Percentiles rank a stretch among this genome's conserved stretches.
Evolutionary conservation across 2,888 invertebrate genomes (phyloP).

Genomic region (Candidula unifasciata): DNA sequence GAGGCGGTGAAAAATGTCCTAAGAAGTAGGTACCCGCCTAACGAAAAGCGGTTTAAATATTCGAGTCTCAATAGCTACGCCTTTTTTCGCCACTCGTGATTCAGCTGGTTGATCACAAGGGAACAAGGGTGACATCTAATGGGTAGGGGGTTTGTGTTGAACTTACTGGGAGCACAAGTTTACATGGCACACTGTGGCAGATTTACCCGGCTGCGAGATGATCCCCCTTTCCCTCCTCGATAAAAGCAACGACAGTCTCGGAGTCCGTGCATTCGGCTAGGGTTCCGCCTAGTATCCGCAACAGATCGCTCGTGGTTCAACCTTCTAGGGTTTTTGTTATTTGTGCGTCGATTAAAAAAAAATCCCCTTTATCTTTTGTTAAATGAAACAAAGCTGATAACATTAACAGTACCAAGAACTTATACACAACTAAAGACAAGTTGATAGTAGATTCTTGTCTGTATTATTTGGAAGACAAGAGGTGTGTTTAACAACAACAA

Average conservation of each 20-base stretch:
- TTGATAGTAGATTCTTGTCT: background rate
- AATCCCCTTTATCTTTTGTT: background rate
- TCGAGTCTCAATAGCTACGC: background rate
- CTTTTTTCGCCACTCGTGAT: background rate
- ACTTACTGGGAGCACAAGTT: background rate
- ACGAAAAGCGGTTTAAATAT: too few relatives aligned
- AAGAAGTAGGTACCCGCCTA: too few relatives aligned
- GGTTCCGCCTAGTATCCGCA: background rate
- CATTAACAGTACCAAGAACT: background rate
- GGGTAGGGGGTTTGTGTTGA: slow-evolving; percentile 14
- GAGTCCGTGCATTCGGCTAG: background rate
- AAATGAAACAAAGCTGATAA: background rate
- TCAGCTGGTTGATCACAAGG: background rate
- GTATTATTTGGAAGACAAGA: background rate
- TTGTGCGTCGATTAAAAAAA: background rate
- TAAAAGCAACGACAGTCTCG: background rate
- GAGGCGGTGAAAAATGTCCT: too few relatives aligned
- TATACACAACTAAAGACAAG: background rate
- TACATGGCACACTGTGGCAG: background rate
- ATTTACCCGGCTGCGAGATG: background rate
- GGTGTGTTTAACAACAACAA: background rate
- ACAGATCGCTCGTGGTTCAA: background rate
- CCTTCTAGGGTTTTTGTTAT: background rate
- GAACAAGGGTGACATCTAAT: background rate
- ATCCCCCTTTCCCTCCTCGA: slow-evolving; percentile 18